Percentiles rank a stretch among this genome's conserved stretches.
Evolutionary conservation across 2,797 vertebrate genomes (phyloP).

Genomic region (Sarcophilus harrisii): DNA sequence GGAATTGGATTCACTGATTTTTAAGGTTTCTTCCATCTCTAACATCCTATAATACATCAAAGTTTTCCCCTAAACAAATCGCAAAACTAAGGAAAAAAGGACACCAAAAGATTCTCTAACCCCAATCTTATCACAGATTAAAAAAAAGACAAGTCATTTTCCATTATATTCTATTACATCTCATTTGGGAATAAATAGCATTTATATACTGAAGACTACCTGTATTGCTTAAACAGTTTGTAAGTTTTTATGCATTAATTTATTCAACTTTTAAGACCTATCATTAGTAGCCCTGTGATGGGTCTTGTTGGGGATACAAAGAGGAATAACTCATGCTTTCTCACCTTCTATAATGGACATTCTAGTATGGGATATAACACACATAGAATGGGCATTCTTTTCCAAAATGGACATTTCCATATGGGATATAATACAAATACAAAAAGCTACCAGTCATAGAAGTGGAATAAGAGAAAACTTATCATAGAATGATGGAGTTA

Average conservation of each 20-base stretch:
- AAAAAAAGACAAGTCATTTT: slow-evolving; percentile 3
- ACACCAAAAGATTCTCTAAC: slow-evolving; percentile 27
- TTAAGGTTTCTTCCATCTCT: background rate
- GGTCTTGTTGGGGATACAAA: background rate
- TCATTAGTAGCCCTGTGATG: background rate
- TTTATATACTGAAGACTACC: background rate
- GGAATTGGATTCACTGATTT: background rate
- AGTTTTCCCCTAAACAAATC: slow-evolving; percentile 57
- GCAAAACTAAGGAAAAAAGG: slow-evolving; percentile 60
- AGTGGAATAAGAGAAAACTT: background rate
- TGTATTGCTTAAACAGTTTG: background rate
- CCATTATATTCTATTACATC: background rate
- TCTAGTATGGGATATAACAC: background rate
- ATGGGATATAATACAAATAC: background rate
- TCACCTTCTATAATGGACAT: background rate
- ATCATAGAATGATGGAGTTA: background rate
- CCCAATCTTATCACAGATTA: slow-evolving; percentile 56
- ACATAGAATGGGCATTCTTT: background rate
- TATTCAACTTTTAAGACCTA: background rate
- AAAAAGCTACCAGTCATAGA: background rate
- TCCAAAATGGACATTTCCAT: background rate
- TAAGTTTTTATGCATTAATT: background rate
- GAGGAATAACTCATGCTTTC: background rate
- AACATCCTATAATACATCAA: background rate
- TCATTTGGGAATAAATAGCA: background rate